phyloP scores from a whole-genome alignment of 2,113 vertebrate species.

The Nothoprocta pentlandii region DNA sequence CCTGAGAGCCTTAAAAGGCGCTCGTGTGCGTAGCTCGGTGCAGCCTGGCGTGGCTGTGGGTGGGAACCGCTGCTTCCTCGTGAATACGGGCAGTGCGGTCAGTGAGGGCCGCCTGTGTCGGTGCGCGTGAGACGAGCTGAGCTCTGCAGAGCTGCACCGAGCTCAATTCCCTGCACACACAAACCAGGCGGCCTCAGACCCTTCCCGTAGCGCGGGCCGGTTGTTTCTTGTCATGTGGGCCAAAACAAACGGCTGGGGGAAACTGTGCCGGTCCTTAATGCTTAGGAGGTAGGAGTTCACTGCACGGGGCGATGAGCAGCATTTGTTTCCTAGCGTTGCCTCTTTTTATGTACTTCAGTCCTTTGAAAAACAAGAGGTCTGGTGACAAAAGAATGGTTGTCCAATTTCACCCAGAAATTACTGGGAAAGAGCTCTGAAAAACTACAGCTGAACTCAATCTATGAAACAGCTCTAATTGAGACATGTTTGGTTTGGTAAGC shows the following conservation, averaged over 20 bases:
- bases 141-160: background rate
- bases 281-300: background rate
- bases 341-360: background rate
- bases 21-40: background rate
- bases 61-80: background rate
- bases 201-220: background rate
- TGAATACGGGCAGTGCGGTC: background rate
- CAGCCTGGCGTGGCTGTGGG: background rate
- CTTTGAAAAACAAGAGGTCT: background rate
- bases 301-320: background rate
- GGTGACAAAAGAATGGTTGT: background rate
- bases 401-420: background rate
- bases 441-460: background rate
- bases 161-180: background rate
- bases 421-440: background rate
- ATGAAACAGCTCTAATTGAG: background rate
- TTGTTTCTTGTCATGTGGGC: background rate
- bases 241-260: background rate
- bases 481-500: background rate
- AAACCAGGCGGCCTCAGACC: background rate
- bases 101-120: background rate
- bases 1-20: slow-evolving; percentile 27
- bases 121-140: background rate
- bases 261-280: background rate
- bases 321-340: background rate